Evolutionary conservation across 2,888 invertebrate species (phyloP).

Genomic region (Cheiracanthium punctorium): DNA sequence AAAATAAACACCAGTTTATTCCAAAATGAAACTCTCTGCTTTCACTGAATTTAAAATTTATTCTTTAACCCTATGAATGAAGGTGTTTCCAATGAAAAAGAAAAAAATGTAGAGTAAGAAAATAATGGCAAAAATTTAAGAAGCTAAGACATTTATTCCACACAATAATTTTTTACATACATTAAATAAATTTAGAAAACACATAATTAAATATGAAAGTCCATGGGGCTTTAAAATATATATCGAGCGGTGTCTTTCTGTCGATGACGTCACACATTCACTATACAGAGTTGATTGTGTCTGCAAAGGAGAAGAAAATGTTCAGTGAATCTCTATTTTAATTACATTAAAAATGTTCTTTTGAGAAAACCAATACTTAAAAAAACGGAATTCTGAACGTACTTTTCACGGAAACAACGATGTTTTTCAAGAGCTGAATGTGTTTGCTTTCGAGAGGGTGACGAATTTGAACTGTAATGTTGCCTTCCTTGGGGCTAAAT

Average conservation of each 20-base stretch:
- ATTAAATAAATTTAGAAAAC: constrained; percentile 15
- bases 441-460: constrained; percentile 1
- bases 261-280: background rate
- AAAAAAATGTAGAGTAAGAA: too few species aligned
- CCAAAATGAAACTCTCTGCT: too few species aligned
- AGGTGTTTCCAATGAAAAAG: too few species aligned
- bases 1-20: too few species aligned
- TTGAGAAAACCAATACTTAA: too few species aligned
- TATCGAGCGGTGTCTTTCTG: background rate
- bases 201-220: constrained; percentile 24
- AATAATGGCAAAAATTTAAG: background rate
- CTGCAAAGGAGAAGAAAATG: background rate
- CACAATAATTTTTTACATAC: background rate
- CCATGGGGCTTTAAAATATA: background rate
- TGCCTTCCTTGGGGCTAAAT: constrained; percentile 20
- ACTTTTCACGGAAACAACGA: constrained; percentile 2
- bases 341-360: too few species aligned
- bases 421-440: constrained; percentile 7
- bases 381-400: background rate
- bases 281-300: background rate
- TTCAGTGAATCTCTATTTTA: background rate
- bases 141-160: constrained; percentile 19
- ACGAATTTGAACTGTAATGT: constrained; percentile 5
- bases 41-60: too few species aligned
- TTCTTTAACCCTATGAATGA: too few species aligned